These are phyloP conservation scores for Puntigrus tetrazona DNA, from an alignment of 2,113 vertebrate genomes.

Conservation along the genomic window DNA sequence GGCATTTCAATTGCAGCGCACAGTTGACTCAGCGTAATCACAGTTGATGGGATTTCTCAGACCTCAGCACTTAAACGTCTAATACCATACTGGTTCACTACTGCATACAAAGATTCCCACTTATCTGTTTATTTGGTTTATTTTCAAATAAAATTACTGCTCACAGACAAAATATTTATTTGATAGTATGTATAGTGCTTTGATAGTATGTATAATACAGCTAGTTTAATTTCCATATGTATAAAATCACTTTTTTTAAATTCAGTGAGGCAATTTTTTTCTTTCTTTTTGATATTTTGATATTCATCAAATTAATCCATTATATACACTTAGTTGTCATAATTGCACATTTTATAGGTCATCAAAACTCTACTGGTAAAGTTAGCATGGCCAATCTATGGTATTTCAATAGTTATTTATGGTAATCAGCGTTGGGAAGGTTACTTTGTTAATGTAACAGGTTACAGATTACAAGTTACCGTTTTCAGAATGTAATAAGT, in stretches of 20 bases:
- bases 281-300: no score
- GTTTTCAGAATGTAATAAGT: no score
- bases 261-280: not conserved
- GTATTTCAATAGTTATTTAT: no score
- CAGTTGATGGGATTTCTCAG: not conserved
- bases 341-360: not conserved
- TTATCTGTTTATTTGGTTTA: not conserved
- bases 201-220: not conserved
- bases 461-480: no score
- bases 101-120: not conserved
- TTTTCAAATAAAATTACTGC: not conserved
- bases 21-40: not conserved
- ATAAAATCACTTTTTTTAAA: not conserved
- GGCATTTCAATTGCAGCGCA: not conserved
- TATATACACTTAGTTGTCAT: not conserved
- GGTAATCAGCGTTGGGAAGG: no score
- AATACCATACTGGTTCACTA: not conserved
- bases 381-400: not conserved
- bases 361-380: not conserved
- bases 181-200: not conserved
- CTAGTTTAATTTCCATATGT: not conserved
- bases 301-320: not conserved
- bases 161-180: not conserved
- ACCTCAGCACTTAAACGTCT: not conserved
- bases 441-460: no score